phyloP scores from a whole-genome alignment of 2,113 vertebrate species.

The Siniperca knerii region DNA sequence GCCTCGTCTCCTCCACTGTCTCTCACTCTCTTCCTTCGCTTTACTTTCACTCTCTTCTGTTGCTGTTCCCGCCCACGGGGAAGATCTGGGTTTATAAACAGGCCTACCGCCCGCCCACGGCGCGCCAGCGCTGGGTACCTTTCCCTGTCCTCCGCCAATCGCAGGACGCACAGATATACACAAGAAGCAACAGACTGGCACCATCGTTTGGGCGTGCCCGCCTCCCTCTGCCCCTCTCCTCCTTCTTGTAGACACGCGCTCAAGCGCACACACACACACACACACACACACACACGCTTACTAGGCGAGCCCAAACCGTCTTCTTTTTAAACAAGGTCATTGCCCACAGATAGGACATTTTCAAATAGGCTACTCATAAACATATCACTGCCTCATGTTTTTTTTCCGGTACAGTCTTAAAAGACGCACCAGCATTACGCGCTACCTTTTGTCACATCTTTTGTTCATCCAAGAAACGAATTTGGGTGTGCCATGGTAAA shows the following conservation, averaged over 20 bases:
- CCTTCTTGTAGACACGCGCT: slow-evolving; percentile 27
- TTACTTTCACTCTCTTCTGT: slow-evolving; percentile 74
- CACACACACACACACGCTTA: not conserved
- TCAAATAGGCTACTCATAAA: slow-evolving; percentile 48
- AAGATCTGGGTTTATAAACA: slow-evolving; percentile 82
- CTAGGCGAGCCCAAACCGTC: slow-evolving; percentile 20
- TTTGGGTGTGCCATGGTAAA: slow-evolving; percentile 11
- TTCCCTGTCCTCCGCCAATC: slow-evolving; percentile 75
- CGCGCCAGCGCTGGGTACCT: slow-evolving; percentile 65
- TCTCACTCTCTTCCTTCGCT: slow-evolving; percentile 47
- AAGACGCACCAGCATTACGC: not conserved
- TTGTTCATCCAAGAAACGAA: not conserved
- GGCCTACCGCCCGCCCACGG: slow-evolving; percentile 79
- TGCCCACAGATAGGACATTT: slow-evolving; percentile 54
- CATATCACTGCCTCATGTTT: slow-evolving; percentile 23
- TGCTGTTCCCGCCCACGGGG: slow-evolving; percentile 81
- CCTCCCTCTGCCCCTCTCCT: slow-evolving; percentile 44
- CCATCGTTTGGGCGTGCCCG: slow-evolving; percentile 70
- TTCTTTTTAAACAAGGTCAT: slow-evolving; percentile 72
- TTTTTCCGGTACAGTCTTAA: not conserved
- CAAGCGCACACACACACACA: not conserved
- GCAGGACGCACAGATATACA: slow-evolving; percentile 72
- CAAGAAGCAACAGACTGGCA: slow-evolving; percentile 75
- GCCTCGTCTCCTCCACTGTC: slow-evolving; percentile 62
- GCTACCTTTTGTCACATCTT: not conserved